Evolutionary conservation across 2,888 invertebrate species (phyloP).

Genomic region (Orchestes rusci): DNA sequence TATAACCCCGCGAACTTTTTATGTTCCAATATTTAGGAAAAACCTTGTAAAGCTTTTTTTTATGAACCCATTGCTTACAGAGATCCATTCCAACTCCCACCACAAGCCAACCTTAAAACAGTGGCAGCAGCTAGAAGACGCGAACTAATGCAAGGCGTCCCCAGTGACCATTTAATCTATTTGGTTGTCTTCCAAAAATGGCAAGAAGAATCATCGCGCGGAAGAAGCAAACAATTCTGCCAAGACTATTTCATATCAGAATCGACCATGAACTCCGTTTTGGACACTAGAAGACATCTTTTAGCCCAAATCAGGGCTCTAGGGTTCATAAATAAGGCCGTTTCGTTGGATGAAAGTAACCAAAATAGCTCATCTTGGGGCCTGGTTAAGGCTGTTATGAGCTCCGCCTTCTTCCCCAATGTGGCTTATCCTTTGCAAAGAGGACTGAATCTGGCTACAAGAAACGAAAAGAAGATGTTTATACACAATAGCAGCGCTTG

Average conservation of each 20-base stretch:
- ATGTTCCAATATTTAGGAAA: neutral
- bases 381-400: slow-evolving; percentile 82
- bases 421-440: slow-evolving; percentile 49
- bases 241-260: slow-evolving; percentile 68
- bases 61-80: slow-evolving; percentile 41
- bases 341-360: slow-evolving; percentile 74
- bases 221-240: slow-evolving; percentile 65
- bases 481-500: slow-evolving; percentile 59
- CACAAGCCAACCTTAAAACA: slow-evolving; percentile 56
- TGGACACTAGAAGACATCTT: slow-evolving; percentile 75
- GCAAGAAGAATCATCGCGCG: slow-evolving; percentile 53
- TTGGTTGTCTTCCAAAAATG: slow-evolving; percentile 68
- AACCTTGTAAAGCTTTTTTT: too few species aligned
- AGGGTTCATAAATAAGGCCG: slow-evolving; percentile 60
- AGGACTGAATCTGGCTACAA: slow-evolving; percentile 47
- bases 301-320: slow-evolving; percentile 68
- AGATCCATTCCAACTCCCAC: slow-evolving; percentile 73
- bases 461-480: slow-evolving; percentile 54
- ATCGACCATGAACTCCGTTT: slow-evolving; percentile 85
- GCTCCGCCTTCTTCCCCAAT: slow-evolving; percentile 86
- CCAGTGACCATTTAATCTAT: slow-evolving; percentile 86
- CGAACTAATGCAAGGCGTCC: slow-evolving; percentile 65
- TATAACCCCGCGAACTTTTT: neutral
- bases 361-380: slow-evolving; percentile 81
- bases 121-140: slow-evolving; percentile 56